Evolutionary conservation across 2,888 invertebrate genomes (phyloP).

Genomic region (Baccha elongata): DNA sequence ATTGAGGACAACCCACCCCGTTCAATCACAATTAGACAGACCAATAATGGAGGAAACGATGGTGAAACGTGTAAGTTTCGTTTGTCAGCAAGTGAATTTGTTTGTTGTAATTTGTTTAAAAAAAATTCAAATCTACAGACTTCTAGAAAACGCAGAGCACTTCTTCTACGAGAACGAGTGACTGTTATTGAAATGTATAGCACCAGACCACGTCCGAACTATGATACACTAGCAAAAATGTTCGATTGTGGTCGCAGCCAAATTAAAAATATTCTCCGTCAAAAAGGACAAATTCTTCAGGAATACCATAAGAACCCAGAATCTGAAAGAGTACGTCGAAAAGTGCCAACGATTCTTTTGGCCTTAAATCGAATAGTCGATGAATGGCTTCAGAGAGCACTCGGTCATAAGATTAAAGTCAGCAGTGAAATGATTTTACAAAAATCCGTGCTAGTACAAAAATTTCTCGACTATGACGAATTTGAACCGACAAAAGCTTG

Average conservation of each 20-base stretch:
- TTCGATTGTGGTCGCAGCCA: slow-evolving; percentile 69
- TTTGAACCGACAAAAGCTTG: slow-evolving; percentile 62
- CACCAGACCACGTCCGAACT: slow-evolving; percentile 60
- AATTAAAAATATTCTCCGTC: slow-evolving; percentile 67
- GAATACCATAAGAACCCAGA: slow-evolving; percentile 61
- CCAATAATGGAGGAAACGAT: slow-evolving; percentile 50
- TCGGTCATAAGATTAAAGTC: slow-evolving; percentile 33
- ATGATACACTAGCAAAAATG: slow-evolving; percentile 64
- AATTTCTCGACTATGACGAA: slow-evolving; percentile 65
- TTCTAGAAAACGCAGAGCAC: slow-evolving; percentile 55
- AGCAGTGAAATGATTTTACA: slow-evolving; percentile 32
- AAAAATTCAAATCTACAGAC: not conserved
- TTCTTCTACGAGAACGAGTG: slow-evolving; percentile 58
- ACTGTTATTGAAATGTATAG: slow-evolving; percentile 65
- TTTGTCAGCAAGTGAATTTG: not conserved
- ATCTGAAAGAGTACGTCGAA: slow-evolving; percentile 58
- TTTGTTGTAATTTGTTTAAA: not conserved
- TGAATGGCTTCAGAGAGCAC: slow-evolving; percentile 57
- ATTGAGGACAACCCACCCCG: slow-evolving; percentile 60
- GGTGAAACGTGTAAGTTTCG: slow-evolving; percentile 44
- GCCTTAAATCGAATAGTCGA: slow-evolving; percentile 54
- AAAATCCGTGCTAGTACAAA: slow-evolving; percentile 47
- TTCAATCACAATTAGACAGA: slow-evolving; percentile 20
- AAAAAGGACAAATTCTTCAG: slow-evolving; percentile 60
- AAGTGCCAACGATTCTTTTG: slow-evolving; percentile 55